A percentile compares a stretch with the other conserved stretches of the same genome.
phyloP scores from a whole-genome alignment of 2,797 vertebrate species.

The Cyclopterus lumpus region DNA sequence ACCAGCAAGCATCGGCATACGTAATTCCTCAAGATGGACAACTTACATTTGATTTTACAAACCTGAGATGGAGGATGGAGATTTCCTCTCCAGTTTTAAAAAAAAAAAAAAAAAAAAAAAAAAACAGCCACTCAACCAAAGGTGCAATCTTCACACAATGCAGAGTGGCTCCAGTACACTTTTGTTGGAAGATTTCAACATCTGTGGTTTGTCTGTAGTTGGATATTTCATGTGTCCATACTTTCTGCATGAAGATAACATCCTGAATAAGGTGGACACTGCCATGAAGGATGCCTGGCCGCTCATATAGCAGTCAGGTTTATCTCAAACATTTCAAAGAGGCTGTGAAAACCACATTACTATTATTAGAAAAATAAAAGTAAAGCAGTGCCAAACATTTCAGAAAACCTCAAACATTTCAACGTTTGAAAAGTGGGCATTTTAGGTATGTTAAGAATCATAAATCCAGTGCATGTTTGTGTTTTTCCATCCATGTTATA shows the following conservation, averaged over 20 bases:
- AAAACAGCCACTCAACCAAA: no score
- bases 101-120: no score
- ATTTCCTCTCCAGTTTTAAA: no score
- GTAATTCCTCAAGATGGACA: not conserved
- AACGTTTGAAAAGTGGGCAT: not conserved
- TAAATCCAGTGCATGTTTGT: not conserved
- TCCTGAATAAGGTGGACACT: not conserved
- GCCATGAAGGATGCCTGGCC: slow-evolving; percentile 4
- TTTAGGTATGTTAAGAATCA: not conserved
- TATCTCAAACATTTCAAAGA: slow-evolving; percentile 22
- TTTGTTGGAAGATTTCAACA: slow-evolving; percentile 13
- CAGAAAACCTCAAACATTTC: not conserved
- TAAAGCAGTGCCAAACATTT: not conserved
- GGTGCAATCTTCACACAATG: slow-evolving; percentile 16
- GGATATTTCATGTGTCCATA: not conserved
- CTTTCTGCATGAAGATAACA: slow-evolving; percentile 4
- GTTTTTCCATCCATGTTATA: not conserved
- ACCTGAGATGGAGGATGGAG: not conserved
- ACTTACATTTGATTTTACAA: not conserved
- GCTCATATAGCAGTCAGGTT: slow-evolving; percentile 1
- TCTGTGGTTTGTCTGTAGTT: not conserved
- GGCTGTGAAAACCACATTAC: slow-evolving; percentile 4
- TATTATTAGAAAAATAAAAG: not conserved
- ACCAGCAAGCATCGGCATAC: not conserved
- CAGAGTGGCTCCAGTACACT: not conserved